Evolutionary conservation across 2,888 invertebrate species (phyloP).

Genomic region (Conomelus anceps): DNA sequence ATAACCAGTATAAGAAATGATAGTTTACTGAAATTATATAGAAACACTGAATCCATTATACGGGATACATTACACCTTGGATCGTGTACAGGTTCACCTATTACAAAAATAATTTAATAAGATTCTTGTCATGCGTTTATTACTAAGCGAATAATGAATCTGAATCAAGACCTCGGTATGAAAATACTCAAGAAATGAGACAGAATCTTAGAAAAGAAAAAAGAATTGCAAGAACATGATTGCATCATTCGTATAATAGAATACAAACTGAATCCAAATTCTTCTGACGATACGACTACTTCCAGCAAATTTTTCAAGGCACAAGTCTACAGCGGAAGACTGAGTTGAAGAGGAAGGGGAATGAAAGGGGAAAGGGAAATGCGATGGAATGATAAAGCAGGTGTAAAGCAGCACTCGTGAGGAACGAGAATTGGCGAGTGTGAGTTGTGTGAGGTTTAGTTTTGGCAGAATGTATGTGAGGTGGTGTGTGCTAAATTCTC

Average conservation of each 20-base stretch:
- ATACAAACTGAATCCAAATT: neutral
- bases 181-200: no score
- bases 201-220: neutral
- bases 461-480: neutral
- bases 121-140: no score
- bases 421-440: neutral
- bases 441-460: neutral
- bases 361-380: neutral
- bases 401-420: neutral
- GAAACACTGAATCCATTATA: no score
- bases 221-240: neutral
- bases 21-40: no score
- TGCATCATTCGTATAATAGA: neutral
- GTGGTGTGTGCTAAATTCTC: neutral
- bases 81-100: no score
- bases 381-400: neutral
- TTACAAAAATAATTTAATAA: no score
- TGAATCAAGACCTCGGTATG: neutral
- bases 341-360: neutral
- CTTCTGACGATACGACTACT: neutral
- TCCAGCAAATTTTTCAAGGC: neutral
- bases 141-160: no score
- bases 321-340: neutral
- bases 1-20: no score
- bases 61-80: no score